Evolutionary conservation across 2,888 invertebrate genomes (phyloP).

Genomic region (Liodrosophila aerea): DNA sequence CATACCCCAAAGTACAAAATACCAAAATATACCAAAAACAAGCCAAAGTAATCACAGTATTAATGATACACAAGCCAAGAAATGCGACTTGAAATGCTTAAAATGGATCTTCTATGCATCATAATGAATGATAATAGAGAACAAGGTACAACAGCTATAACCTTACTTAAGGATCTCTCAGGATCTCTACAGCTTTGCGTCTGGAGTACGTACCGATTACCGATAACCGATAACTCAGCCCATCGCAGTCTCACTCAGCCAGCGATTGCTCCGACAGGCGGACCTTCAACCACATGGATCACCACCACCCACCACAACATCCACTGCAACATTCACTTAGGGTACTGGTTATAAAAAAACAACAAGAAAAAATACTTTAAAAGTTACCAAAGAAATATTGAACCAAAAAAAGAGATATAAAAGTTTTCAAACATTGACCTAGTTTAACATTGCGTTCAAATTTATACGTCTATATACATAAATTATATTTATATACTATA

Average conservation of each 20-base stretch:
- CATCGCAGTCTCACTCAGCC: constrained; percentile 12
- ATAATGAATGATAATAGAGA: too few species aligned
- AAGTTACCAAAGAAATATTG: constrained; percentile 7
- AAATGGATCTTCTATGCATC: too few species aligned
- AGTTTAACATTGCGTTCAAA: constrained; percentile 52
- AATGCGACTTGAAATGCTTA: too few species aligned
- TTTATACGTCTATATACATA: constrained; percentile 41
- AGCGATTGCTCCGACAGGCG: constrained; percentile 30
- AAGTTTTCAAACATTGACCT: constrained; percentile 48
- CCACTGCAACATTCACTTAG: constrained; percentile 77
- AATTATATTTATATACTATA: constrained; percentile 5
- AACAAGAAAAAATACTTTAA: constrained; percentile 44
- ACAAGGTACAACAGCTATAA: too few species aligned
- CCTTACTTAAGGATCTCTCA: too few species aligned
- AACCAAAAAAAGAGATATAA: constrained; percentile 24
- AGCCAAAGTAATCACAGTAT: constrained; percentile 19
- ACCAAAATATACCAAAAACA: constrained; percentile 10
- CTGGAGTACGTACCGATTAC: constrained; percentile 11
- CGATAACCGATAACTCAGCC: constrained; percentile 16
- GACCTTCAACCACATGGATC: constrained; percentile 32
- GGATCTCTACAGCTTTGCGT: constrained; percentile 12
- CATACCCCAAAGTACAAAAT: constrained; percentile 29
- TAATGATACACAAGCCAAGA: constrained; percentile 17
- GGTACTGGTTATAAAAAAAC: constrained; percentile 81
- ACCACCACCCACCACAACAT: not conserved